Conservation (phyloP, 2,113 vertebrate genomes). For the Scytalopus superciliaris region DNA sequence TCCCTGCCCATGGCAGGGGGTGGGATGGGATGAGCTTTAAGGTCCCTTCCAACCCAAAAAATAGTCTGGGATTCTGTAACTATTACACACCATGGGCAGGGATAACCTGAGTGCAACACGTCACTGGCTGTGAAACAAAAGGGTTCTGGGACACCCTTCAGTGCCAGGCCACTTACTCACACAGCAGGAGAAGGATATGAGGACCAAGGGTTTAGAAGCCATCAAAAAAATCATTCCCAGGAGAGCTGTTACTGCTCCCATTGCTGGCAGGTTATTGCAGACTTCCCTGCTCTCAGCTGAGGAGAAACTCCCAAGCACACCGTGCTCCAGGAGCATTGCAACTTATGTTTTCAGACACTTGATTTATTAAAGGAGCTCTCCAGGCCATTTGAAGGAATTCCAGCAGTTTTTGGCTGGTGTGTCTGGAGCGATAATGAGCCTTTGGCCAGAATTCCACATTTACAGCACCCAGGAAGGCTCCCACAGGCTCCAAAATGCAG, state of each 20-base stretch:
- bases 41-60: not conserved
- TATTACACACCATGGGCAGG: not conserved
- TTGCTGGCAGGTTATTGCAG: not conserved
- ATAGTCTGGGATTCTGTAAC: not conserved
- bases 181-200: not conserved
- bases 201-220: not conserved
- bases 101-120: not conserved
- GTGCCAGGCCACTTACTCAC: not conserved
- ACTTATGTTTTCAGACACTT: not conserved
- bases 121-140: not conserved
- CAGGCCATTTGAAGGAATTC: not conserved
- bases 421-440: not conserved
- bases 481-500: not conserved
- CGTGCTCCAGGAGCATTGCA: not conserved
- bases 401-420: not conserved
- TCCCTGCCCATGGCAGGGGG: not conserved
- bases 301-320: not conserved
- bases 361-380: not conserved
- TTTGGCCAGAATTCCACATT: not conserved
- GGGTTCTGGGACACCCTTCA: not conserved
- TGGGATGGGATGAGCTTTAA: not conserved
- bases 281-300: not conserved
- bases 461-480: not conserved
- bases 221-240: not conserved
- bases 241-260: rapidly evolving